Conservation (phyloP, 1,140 invertebrate species). For the Gerris buenoi region DNA sequence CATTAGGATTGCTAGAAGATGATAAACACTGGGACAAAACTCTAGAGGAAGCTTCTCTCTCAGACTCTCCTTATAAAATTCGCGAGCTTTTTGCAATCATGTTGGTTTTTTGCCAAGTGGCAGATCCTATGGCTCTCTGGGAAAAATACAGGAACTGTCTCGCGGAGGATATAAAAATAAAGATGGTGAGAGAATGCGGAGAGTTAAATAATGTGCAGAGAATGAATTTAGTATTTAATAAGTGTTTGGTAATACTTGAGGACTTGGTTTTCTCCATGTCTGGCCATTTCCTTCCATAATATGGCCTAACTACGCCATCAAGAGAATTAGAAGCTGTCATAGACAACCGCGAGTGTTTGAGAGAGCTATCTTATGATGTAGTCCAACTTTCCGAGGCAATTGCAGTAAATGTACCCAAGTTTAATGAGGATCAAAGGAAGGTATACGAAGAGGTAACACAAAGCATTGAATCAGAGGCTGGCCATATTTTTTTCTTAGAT, state of each 20-base stretch:
- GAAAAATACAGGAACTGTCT: conserved; percentile 13
- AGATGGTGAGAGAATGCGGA: background rate
- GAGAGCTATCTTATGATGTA: background rate
- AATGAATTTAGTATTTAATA: background rate
- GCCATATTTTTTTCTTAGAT: background rate
- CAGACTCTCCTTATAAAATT: conserved; percentile 7
- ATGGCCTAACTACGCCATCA: background rate
- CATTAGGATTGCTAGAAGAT: conserved; percentile 26
- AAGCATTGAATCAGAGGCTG: background rate
- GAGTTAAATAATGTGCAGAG: background rate
- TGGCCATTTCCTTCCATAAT: background rate
- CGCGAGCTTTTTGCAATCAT: conserved; percentile 15
- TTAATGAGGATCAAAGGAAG: background rate
- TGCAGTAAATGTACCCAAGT: background rate
- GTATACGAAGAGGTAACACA: background rate
- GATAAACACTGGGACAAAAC: conserved; percentile 25
- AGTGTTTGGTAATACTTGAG: conserved; percentile 1
- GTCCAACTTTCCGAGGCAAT: background rate
- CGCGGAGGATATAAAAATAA: conserved; percentile 12
- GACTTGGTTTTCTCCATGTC: background rate
- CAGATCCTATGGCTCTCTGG: conserved; percentile 13
- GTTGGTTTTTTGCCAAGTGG: conserved; percentile 13
- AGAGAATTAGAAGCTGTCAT: background rate
- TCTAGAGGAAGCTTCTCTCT: conserved; percentile 12
- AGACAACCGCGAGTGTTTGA: background rate